Conservation (phyloP, 2,797 vertebrate species). For the Odontamblyopus rebecca region DNA sequence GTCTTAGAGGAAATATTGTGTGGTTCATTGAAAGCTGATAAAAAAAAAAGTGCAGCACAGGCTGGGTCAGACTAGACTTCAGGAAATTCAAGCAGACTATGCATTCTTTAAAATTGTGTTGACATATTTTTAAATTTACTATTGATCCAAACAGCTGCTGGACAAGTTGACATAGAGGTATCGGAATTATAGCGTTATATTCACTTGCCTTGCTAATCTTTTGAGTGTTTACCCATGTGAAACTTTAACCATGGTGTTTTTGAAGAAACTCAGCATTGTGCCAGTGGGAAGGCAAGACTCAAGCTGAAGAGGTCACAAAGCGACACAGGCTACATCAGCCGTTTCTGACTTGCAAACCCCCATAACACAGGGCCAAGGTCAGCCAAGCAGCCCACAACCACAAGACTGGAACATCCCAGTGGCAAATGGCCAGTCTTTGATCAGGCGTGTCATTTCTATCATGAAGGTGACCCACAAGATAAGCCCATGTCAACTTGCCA, state of each 20-base stretch:
- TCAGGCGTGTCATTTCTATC: slow-evolving; percentile 69
- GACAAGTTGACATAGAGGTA: slow-evolving; percentile 45
- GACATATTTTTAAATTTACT: slow-evolving; percentile 27
- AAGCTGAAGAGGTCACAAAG: slow-evolving; percentile 60
- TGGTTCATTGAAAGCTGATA: slow-evolving; percentile 50
- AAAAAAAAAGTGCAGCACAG: slow-evolving; percentile 50
- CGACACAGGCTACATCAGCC: slow-evolving; percentile 55
- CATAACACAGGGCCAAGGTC: slow-evolving; percentile 66
- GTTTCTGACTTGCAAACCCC: slow-evolving; percentile 64
- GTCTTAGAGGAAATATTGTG: slow-evolving; percentile 26
- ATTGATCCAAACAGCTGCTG: slow-evolving; percentile 43
- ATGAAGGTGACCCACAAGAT: slow-evolving; percentile 70
- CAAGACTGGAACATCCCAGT: slow-evolving; percentile 62
- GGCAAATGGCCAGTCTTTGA: slow-evolving; percentile 72
- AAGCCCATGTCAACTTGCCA: slow-evolving; percentile 36
- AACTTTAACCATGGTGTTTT: slow-evolving; percentile 16
- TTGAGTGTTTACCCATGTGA: background rate
- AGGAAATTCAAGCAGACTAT: slow-evolving; percentile 55
- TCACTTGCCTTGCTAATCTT: background rate
- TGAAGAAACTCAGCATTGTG: slow-evolving; percentile 31
- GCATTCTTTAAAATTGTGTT: slow-evolving; percentile 61
- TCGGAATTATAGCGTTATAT: slow-evolving; percentile 23
- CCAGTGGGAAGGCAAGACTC: slow-evolving; percentile 56
- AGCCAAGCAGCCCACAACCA: slow-evolving; percentile 61
- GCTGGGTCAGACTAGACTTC: slow-evolving; percentile 35